These are phyloP conservation scores for Acipenser ruthenus DNA, from an alignment of 2,797 vertebrate genomes.

Conservation along the genomic window DNA sequence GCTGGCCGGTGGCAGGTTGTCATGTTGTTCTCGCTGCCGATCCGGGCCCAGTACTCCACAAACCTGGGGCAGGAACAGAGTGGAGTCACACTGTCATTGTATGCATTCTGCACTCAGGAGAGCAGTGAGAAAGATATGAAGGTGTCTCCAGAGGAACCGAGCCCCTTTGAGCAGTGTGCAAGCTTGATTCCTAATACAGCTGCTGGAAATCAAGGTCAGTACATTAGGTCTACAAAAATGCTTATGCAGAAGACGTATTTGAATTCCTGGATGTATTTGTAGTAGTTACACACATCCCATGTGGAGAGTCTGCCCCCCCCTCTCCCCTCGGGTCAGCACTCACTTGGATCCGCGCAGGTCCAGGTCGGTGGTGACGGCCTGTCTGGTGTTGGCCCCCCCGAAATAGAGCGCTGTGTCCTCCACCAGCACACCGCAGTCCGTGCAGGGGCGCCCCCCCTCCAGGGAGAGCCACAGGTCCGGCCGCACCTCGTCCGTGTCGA, in stretches of 20 bases:
- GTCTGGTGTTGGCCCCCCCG: conserved; percentile 78
- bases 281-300: no score
- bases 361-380: conserved; percentile 86
- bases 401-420: conserved; percentile 91
- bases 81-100: no score
- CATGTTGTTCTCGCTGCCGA: conserved; percentile 92
- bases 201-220: no score
- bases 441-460: conserved; percentile 86
- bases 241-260: no score
- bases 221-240: no score
- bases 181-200: no score
- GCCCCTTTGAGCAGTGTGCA: no score
- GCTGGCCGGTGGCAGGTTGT: conserved; percentile 86
- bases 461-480: conserved; percentile 86
- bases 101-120: no score
- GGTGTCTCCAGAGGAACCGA: no score
- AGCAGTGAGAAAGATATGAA: no score
- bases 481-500: conserved; percentile 84
- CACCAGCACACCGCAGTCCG: conserved; percentile 85
- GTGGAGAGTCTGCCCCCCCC: no score
- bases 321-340: conserved; percentile 32
- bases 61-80: conserved; percentile 57
- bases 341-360: conserved; percentile 94
- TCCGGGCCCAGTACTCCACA: conserved; percentile 96
- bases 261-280: no score